phyloP scores from a whole-genome alignment of 1,140 invertebrate species.

The Cherax destructor region DNA sequence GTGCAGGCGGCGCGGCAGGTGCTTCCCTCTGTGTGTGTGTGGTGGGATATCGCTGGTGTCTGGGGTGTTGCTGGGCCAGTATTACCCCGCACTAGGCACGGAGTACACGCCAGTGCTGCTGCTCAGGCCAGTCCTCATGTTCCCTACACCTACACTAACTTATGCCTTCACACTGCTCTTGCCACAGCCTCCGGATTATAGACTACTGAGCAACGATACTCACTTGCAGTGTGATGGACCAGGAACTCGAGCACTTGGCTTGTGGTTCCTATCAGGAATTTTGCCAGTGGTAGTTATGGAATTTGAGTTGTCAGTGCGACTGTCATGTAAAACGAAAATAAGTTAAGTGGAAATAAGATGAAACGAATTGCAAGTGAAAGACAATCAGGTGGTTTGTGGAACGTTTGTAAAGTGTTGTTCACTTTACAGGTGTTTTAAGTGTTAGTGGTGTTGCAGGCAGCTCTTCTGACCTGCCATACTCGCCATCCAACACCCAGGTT shows the following conservation, averaged over 20 bases:
- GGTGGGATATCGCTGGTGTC: neutral
- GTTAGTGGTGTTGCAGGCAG: too few species aligned
- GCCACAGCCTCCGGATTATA: neutral
- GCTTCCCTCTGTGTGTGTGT: neutral
- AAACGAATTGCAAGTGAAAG: neutral
- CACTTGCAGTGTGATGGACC: neutral
- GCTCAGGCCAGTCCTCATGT: neutral
- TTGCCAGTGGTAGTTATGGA: too few species aligned
- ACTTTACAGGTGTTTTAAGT: too few species aligned
- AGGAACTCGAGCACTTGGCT: neutral
- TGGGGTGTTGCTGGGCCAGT: constrained; percentile 4
- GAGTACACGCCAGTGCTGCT: neutral
- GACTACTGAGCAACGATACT: neutral
- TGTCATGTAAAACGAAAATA: too few species aligned
- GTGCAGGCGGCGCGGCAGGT: neutral
- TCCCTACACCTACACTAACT: neutral
- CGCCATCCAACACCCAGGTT: too few species aligned
- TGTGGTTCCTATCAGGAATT: too few species aligned
- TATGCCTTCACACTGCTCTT: too few species aligned
- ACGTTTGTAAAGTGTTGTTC: too few species aligned
- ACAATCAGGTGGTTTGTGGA: neutral
- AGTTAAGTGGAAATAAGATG: neutral
- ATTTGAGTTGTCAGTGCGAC: too few species aligned
- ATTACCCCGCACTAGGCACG: constrained; percentile 1
- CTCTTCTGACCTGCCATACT: too few species aligned